phyloP scores from a whole-genome alignment of 2,888 invertebrate genomes.

The Epinotia ramella region DNA sequence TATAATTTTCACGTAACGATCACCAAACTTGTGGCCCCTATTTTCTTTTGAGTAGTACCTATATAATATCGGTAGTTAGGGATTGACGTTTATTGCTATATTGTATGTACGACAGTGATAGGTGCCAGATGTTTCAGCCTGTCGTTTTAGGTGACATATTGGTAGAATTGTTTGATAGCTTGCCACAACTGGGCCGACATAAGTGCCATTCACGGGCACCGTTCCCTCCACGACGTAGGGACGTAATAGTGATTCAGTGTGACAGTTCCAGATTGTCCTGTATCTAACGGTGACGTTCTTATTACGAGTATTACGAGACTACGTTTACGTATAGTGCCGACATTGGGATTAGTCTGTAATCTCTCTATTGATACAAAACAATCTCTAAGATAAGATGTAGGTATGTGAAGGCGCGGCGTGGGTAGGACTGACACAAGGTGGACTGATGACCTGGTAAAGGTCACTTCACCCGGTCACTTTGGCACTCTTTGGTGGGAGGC shows the following conservation, averaged over 20 bases:
- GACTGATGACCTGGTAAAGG: too few relatives aligned
- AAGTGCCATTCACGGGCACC: background rate
- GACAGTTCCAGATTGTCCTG: slow-evolving; percentile 34
- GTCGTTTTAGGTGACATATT: slow-evolving; percentile 24
- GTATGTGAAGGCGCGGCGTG: too few relatives aligned
- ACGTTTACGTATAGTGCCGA: background rate
- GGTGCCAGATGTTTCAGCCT: background rate
- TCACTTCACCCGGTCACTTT: too few relatives aligned
- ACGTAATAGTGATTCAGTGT: slow-evolving; percentile 15
- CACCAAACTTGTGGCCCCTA: too few relatives aligned
- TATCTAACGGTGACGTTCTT: slow-evolving; percentile 6
- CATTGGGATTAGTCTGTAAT: background rate
- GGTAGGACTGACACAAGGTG: too few relatives aligned
- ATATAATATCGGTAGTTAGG: too few relatives aligned
- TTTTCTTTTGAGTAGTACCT: too few relatives aligned
- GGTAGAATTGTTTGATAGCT: slow-evolving; percentile 7
- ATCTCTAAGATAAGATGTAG: too few relatives aligned
- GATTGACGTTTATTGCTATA: background rate
- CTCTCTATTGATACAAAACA: too few relatives aligned
- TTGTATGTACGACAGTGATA: background rate
- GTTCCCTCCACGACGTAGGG: slow-evolving; percentile 10
- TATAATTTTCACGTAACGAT: too few relatives aligned
- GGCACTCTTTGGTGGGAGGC: too few relatives aligned
- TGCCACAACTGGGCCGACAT: slow-evolving; percentile 2
- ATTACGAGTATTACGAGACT: background rate